Percentiles rank a stretch among this genome's conserved stretches.
phyloP scores from a whole-genome alignment of 2,888 invertebrate species.

The Cyaniris semiargus region DNA sequence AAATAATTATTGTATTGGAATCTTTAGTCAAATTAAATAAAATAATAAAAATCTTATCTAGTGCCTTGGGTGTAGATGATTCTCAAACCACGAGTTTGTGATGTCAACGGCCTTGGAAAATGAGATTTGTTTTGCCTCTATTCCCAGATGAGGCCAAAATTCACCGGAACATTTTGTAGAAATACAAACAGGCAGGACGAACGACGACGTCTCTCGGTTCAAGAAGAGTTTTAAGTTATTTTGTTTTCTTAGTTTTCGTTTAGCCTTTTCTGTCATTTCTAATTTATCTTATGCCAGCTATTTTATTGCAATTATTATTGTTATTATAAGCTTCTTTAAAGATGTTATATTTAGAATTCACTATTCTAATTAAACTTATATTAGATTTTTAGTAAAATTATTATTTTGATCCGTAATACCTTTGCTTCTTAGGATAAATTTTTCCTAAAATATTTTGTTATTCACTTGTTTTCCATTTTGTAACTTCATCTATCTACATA shows the following conservation, averaged over 20 bases:
- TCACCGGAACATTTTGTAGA: neutral
- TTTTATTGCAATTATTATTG: no score
- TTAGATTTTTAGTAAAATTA: no score
- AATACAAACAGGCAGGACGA: neutral
- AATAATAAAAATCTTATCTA: neutral
- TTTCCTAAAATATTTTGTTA: neutral
- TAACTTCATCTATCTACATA: no score
- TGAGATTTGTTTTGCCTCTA: conserved; percentile 1
- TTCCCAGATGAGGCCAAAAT: neutral
- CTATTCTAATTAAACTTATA: no score
- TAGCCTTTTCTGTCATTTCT: neutral
- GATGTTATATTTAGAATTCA: no score
- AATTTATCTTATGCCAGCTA: neutral
- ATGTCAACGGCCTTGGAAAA: conserved; percentile 13
- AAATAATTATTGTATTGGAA: neutral
- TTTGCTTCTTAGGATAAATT: neutral
- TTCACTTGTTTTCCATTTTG: neutral
- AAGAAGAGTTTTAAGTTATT: neutral
- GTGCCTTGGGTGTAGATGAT: neutral
- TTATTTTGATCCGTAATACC: neutral
- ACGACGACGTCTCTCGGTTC: neutral
- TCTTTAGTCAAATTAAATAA: neutral
- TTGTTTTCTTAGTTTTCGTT: neutral
- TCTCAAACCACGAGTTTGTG: neutral
- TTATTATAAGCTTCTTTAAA: no score